Evolutionary conservation across 2,888 invertebrate genomes (phyloP).

Genomic region (Apodemia duryi): DNA sequence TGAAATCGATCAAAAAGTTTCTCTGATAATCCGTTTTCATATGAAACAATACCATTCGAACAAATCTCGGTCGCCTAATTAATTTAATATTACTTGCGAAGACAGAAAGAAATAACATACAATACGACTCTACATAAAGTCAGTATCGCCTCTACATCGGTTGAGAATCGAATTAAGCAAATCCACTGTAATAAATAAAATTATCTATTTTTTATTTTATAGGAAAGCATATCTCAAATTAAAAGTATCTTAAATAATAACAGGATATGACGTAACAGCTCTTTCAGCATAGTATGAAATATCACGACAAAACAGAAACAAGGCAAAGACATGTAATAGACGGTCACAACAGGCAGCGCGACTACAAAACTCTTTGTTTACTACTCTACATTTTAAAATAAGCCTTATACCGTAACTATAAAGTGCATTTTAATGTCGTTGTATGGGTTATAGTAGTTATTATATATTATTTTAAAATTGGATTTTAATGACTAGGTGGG

Average conservation of each 20-base stretch:
- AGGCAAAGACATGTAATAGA: constrained; percentile 27
- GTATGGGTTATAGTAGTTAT: constrained; percentile 20
- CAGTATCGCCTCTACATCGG: neutral
- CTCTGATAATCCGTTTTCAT: too few species aligned
- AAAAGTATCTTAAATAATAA: constrained; percentile 15
- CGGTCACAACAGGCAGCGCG: constrained; percentile 33
- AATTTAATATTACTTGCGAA: too few species aligned
- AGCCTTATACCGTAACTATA: constrained; percentile 22
- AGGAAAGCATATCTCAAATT: constrained; percentile 14
- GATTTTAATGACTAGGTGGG: neutral
- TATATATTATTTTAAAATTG: constrained; percentile 21
- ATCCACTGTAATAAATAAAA: neutral
- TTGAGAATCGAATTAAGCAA: neutral
- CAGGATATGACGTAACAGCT: constrained; percentile 28
- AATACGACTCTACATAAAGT: neutral
- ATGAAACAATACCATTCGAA: too few species aligned
- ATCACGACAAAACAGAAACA: constrained; percentile 29
- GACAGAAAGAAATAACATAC: too few species aligned
- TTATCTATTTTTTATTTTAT: neutral
- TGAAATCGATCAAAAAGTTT: too few species aligned
- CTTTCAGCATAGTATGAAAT: constrained; percentile 31
- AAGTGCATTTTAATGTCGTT: constrained; percentile 6
- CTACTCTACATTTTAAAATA: constrained; percentile 21
- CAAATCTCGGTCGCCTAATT: too few species aligned
- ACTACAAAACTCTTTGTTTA: constrained; percentile 37